phyloP scores from a whole-genome alignment of 2,113 vertebrate species.

The Pungitius pungitius region DNA sequence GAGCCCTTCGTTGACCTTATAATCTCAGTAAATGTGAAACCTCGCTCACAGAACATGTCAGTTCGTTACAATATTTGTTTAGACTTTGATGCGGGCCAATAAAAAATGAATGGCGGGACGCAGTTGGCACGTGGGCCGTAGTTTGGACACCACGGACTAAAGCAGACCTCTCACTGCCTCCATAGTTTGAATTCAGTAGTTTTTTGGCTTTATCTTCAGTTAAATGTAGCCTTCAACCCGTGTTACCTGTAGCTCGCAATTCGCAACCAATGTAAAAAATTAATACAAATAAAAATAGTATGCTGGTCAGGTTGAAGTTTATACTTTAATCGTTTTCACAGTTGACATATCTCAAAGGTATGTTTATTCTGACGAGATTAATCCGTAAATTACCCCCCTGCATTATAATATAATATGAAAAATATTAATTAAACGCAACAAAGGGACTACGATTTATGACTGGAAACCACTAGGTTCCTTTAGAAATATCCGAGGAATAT shows the following conservation, averaged over 20 bases:
- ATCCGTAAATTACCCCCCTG: background rate
- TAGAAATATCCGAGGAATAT: conserved; percentile 5
- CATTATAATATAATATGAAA: background rate
- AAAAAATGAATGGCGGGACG: no score
- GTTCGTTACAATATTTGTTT: no score
- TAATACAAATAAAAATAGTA: background rate
- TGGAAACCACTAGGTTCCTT: background rate
- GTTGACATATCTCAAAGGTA: background rate
- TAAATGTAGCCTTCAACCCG: background rate
- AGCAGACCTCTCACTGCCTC: background rate
- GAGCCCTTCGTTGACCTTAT: no score
- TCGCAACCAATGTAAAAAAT: background rate
- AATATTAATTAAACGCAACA: background rate
- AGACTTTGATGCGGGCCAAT: no score
- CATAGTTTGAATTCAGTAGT: background rate
- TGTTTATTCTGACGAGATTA: background rate
- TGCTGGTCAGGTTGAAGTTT: background rate
- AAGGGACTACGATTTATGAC: background rate
- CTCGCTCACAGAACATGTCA: no score
- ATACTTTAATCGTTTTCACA: background rate
- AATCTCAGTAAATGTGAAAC: no score
- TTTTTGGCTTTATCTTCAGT: background rate
- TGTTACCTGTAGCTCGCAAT: background rate
- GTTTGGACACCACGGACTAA: no score
- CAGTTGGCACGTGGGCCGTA: no score